A percentile compares a stretch with the other conserved stretches of the same genome.
phyloP scores from a whole-genome alignment of 1,140 invertebrate genomes.

The Drosophila nigromelanica region DNA sequence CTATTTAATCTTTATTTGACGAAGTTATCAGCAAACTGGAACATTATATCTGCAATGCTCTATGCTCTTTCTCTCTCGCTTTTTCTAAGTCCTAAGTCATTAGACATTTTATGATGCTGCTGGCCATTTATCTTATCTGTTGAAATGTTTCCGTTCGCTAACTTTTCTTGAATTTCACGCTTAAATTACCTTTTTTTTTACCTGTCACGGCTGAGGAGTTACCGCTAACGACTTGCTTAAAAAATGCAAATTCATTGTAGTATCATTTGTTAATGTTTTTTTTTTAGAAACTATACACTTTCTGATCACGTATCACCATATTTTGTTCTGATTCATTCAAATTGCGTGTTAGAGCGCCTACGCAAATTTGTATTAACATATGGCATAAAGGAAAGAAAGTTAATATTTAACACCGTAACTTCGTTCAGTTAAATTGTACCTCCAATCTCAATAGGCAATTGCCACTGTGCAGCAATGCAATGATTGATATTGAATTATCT shows the following conservation, averaged over 20 bases:
- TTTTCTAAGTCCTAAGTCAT: slow-evolving; percentile 3
- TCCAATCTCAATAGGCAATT: neutral
- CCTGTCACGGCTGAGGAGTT: slow-evolving; percentile 15
- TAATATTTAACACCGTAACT: no score
- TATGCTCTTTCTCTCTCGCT: neutral
- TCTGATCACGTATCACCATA: slow-evolving; percentile 11
- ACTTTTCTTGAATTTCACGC: slow-evolving; percentile 18
- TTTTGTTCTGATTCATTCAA: slow-evolving; percentile 20
- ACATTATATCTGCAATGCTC: slow-evolving; percentile 6
- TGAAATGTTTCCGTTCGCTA: slow-evolving; percentile 20
- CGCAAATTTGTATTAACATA: neutral
- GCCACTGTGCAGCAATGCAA: neutral
- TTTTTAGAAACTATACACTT: slow-evolving; percentile 15
- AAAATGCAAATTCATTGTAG: slow-evolving; percentile 38
- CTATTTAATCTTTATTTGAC: slow-evolving; percentile 2
- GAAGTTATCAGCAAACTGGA: slow-evolving; percentile 19
- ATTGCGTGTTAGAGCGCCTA: neutral
- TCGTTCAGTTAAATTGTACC: no score
- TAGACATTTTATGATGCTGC: slow-evolving; percentile 22
- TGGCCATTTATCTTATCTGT: slow-evolving; percentile 27
- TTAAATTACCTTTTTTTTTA: slow-evolving; percentile 37
- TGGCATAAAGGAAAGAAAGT: no score
- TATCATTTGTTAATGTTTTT: slow-evolving; percentile 19
- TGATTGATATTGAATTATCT: neutral
- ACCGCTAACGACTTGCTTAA: slow-evolving; percentile 17